Percentiles rank a stretch among this genome's conserved stretches.
These are phyloP conservation scores for Erpetoichthys calabaricus DNA, from an alignment of 2,797 vertebrate species.

Conservation along the genomic window DNA sequence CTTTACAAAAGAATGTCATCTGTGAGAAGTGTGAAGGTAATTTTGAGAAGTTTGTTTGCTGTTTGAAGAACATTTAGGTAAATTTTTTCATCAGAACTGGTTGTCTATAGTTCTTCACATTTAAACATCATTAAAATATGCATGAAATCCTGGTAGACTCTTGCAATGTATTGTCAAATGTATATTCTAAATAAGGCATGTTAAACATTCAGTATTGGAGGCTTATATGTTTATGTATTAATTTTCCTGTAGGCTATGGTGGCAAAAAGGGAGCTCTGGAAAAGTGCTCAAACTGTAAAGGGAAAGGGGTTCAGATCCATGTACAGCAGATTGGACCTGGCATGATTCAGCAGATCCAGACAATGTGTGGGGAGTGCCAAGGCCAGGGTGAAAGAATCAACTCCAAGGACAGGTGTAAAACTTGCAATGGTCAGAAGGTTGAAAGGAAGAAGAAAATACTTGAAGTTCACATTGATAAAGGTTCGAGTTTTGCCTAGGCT, in stretches of 20 bases:
- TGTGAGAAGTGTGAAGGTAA: conserved; percentile 90
- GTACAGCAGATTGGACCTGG: conserved; percentile 90
- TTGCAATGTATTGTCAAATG: no score
- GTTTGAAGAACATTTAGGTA: no score
- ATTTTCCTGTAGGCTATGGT: conserved; percentile 55
- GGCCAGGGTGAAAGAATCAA: conserved; percentile 84
- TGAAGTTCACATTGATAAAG: conserved; percentile 91
- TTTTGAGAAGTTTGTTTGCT: neutral
- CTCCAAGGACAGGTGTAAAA: conserved; percentile 81
- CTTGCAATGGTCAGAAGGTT: conserved; percentile 80
- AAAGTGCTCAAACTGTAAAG: conserved; percentile 83
- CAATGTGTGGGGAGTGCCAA: conserved; percentile 81
- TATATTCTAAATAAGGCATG: no score
- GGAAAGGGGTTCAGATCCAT: conserved; percentile 73
- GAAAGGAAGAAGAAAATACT: conserved; percentile 85
- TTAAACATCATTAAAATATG: no score
- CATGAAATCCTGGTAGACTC: no score
- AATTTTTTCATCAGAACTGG: neutral
- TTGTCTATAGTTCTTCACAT: neutral
- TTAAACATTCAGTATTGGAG: no score
- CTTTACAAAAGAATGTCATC: conserved; percentile 83
- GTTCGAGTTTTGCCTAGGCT: conserved; percentile 35
- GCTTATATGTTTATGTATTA: neutral
- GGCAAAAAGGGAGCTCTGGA: conserved; percentile 83
- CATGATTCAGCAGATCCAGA: conserved; percentile 94